phyloP scores from a whole-genome alignment of 2,888 invertebrate species.

The Conops quadrifasciatus region DNA sequence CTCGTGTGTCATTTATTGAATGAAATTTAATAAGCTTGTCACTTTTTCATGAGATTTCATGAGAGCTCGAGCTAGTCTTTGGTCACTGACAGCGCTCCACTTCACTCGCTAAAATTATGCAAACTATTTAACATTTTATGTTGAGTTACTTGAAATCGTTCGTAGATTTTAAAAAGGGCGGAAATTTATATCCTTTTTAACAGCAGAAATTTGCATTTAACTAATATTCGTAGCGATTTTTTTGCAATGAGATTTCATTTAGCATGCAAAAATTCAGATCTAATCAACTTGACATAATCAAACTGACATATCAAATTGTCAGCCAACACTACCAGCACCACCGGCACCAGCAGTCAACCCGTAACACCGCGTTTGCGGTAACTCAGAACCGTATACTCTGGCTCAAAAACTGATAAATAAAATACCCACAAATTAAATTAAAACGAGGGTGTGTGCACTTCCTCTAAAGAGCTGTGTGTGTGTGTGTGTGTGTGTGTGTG shows the following conservation, averaged over 20 bases:
- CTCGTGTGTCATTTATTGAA: constrained; percentile 26
- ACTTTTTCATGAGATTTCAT: constrained; percentile 25
- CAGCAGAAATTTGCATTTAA: not conserved
- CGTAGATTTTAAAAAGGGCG: not conserved
- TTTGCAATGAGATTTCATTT: not conserved
- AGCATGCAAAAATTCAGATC: not conserved
- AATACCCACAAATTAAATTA: constrained; percentile 6
- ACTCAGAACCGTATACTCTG: constrained; percentile 4
- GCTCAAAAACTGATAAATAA: constrained; percentile 4
- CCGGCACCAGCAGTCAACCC: not conserved
- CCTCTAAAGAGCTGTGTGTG: constrained; percentile 22
- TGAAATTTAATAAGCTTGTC: constrained; percentile 18
- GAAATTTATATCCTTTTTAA: not conserved
- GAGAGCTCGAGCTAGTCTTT: not conserved
- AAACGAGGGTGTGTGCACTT: constrained; percentile 24
- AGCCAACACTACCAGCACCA: not conserved
- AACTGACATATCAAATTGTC: not conserved
- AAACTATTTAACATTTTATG: not conserved
- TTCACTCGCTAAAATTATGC: not conserved
- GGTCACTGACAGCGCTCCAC: not conserved
- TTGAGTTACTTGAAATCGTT: not conserved
- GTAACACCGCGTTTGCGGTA: too few species aligned
- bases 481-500: too few species aligned
- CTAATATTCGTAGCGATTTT: not conserved
- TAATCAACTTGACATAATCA: constrained; percentile 10